These are phyloP conservation scores for Leguminivora glycinivorella DNA, from an alignment of 1,140 invertebrate genomes.

Conservation along the genomic window DNA sequence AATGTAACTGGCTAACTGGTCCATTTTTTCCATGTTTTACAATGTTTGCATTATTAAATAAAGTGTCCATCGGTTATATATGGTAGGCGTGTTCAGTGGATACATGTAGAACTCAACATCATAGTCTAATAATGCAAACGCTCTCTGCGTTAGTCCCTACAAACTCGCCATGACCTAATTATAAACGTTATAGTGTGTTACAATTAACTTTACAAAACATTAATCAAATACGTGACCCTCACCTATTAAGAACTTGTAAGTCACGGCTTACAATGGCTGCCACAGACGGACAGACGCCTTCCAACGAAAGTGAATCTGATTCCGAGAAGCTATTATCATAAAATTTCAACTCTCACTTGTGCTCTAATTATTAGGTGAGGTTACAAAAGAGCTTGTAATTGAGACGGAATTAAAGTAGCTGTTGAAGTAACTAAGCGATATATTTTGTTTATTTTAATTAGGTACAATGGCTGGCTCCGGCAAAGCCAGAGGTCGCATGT, in stretches of 20 bases:
- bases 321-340: conserved; percentile 35
- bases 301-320: conserved; percentile 51
- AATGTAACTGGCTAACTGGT: too few species aligned
- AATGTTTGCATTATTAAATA: too few species aligned
- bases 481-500: too few species aligned
- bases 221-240: conserved; percentile 34
- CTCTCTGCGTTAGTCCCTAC: too few species aligned
- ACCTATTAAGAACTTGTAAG: conserved; percentile 36
- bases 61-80: too few species aligned
- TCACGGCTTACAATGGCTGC: conserved; percentile 35
- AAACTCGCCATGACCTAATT: not conserved
- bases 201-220: not conserved
- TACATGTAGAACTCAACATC: too few species aligned
- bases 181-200: not conserved
- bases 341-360: conserved; percentile 27
- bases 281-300: conserved; percentile 56
- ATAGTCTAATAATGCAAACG: too few species aligned
- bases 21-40: too few species aligned
- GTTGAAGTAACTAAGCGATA: not conserved
- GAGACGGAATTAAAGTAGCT: not conserved
- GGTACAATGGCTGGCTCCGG: too few species aligned
- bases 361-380: conserved; percentile 10
- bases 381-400: not conserved
- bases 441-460: not conserved
- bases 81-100: too few species aligned